Evolutionary conservation across 2,797 vertebrate genomes (phyloP), one percentile per base, ranked within the genome.

Genomic region (Neopelma chrysocephalum): DNA sequence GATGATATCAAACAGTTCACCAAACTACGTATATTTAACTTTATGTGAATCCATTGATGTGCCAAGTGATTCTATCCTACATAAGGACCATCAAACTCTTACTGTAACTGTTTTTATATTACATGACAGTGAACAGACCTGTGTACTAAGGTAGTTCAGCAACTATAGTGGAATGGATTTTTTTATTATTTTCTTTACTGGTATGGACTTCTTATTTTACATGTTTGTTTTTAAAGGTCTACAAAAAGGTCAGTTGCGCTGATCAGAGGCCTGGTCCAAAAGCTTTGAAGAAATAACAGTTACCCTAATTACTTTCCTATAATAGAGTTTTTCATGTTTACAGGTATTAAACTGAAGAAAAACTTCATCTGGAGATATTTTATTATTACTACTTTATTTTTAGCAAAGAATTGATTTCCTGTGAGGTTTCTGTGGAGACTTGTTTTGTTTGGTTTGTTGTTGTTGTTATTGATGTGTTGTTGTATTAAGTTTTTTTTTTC

Each of bases 401-500:
- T 51, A 66, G 5, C 8, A 87, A 70, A 90, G 61, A 32, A 51
- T 54, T 23, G 0, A 2, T 75, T 89, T 82, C 17, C 17, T 50
- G 4, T 53, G 23, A 31, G 7, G 17, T 13, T 68, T 77, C 43
- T 69, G 15, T 27, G 12, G 6, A 21, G 5, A 1, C 3, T 0
- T 10, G 23, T 31, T 23, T 58, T 26, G 10, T 65, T 75, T 58
- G 3, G 27, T 71, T 62, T 25, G 2, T 17, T 61, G 14, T 7
- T 62, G 3, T 16, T 57, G 14, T n/a, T 40, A 11, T 15, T 65
- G 20, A n/a, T 34, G 12, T 66, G 8, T 68, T 40, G 12, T 36
- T 72, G 15, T 38, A 27, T 60, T 25, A 29, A 27, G 7, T 0
- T 1, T 32, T 58, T 68, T 69, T 50, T 51, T 18, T 3, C 13